phyloP scores from a whole-genome alignment of 2,113 vertebrate genomes.

The Nycticryphes semicollaris region DNA sequence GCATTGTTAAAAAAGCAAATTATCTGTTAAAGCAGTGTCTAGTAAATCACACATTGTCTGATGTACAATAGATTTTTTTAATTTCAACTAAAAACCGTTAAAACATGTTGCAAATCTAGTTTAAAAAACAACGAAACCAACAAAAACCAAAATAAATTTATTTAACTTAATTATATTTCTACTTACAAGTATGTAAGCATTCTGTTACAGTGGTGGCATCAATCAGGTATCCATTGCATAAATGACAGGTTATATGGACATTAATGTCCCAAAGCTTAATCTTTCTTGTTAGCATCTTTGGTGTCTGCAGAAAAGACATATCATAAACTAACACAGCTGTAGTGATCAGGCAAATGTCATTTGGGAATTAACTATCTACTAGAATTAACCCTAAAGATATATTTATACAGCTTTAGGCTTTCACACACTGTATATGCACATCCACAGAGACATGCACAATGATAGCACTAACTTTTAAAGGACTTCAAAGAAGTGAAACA shows the following conservation, averaged over 20 bases:
- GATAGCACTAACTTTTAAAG: background rate
- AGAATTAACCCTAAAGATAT: background rate
- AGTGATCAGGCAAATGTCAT: background rate
- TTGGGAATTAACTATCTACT: background rate
- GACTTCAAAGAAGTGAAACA: background rate
- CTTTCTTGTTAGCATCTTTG: conserved; percentile 96
- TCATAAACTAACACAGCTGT: background rate
- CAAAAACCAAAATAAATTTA: background rate
- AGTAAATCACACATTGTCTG: background rate
- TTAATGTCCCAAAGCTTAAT: conserved; percentile 98
- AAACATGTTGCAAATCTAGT: background rate
- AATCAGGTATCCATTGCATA: conserved; percentile 95
- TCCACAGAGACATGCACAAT: rapidly evolving
- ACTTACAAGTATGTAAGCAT: conserved; percentile 96
- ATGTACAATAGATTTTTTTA: background rate
- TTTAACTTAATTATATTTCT: background rate
- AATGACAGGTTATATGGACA: conserved; percentile 94
- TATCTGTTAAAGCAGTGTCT: background rate
- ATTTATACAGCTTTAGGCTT: background rate
- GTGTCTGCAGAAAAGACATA: conserved; percentile 79
- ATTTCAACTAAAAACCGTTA: background rate
- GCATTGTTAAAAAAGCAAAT: background rate
- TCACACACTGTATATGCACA: rapidly evolving
- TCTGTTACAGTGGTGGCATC: conserved; percentile 96
- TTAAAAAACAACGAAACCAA: background rate